These are phyloP conservation scores for Smittia sp. DNA, from an alignment of 2,888 invertebrate genomes.

Conservation along the genomic window DNA sequence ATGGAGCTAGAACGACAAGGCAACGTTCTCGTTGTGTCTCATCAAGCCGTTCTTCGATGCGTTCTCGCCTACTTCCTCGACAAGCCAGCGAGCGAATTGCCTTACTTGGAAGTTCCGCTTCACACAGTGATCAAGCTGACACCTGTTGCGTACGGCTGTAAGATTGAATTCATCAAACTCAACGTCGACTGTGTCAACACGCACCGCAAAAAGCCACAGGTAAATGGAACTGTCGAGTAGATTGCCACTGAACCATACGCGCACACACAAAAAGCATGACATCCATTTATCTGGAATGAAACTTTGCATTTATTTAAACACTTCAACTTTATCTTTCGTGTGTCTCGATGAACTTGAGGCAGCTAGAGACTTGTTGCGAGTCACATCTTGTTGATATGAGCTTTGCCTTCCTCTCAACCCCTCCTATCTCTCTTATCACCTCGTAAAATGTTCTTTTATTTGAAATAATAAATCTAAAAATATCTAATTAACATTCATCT, in stretches of 20 bases:
- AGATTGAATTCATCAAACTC: conserved; percentile 89
- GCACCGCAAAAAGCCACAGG: conserved; percentile 86
- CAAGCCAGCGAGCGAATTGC: conserved; percentile 87
- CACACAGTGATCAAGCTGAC: conserved; percentile 97
- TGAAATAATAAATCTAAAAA: not conserved
- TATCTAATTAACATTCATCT: not conserved
- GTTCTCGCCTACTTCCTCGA: conserved; percentile 96
- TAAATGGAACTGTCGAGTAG: conserved; percentile 48
- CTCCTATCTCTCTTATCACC: not conserved
- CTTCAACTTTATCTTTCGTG: not conserved
- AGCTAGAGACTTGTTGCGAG: not conserved
- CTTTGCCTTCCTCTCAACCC: not conserved
- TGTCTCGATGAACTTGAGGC: not conserved
- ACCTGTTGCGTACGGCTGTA: conserved; percentile 97
- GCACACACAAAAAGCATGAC: conserved; percentile 6
- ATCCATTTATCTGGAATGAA: not conserved
- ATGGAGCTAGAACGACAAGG: conserved; percentile 98
- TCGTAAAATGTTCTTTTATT: not conserved
- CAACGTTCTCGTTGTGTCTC: conserved; percentile 92
- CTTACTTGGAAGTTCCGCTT: conserved; percentile 84
- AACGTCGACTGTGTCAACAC: conserved; percentile 95
- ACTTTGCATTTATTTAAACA: not conserved
- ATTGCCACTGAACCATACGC: not conserved
- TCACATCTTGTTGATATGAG: not conserved
- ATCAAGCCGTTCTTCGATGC: conserved; percentile 95